These are phyloP conservation scores for Phengaris arion DNA, from an alignment of 2,888 invertebrate species.

Conservation along the genomic window DNA sequence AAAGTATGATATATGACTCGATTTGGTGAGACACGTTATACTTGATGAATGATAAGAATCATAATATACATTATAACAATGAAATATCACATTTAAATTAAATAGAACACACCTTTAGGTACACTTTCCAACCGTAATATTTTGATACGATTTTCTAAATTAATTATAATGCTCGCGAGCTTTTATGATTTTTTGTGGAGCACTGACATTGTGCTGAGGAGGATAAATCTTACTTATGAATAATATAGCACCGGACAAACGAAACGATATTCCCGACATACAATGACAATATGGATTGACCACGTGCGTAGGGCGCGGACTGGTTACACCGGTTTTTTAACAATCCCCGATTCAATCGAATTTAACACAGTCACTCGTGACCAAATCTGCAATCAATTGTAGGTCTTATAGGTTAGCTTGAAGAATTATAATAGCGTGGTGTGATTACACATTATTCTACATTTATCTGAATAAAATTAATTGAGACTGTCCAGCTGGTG, in stretches of 20 bases:
- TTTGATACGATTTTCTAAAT: conserved; percentile 39
- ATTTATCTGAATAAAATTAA: conserved; percentile 26
- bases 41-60: neutral
- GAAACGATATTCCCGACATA: conserved; percentile 68
- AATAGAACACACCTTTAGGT: conserved; percentile 15
- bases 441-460: neutral
- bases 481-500: conserved; percentile 26
- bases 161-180: conserved; percentile 4
- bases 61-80: neutral
- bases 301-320: conserved; percentile 71
- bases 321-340: conserved; percentile 69
- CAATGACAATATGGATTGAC: conserved; percentile 68
- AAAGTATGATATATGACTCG: neutral
- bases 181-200: conserved; percentile 13
- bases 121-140: conserved; percentile 15
- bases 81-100: conserved; percentile 9
- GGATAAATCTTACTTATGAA: conserved; percentile 48
- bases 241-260: conserved; percentile 53
- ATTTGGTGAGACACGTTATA: neutral
- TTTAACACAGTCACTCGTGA: conserved; percentile 46
- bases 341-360: conserved; percentile 72
- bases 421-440: conserved; percentile 21
- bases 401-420: conserved; percentile 14
- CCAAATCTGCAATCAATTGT: conserved; percentile 20
- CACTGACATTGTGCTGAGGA: conserved; percentile 34